A percentile compares a stretch with the other conserved stretches of the same genome.
These are phyloP conservation scores for Noctua fimbriata DNA, from an alignment of 2,888 invertebrate species.

Conservation along the genomic window DNA sequence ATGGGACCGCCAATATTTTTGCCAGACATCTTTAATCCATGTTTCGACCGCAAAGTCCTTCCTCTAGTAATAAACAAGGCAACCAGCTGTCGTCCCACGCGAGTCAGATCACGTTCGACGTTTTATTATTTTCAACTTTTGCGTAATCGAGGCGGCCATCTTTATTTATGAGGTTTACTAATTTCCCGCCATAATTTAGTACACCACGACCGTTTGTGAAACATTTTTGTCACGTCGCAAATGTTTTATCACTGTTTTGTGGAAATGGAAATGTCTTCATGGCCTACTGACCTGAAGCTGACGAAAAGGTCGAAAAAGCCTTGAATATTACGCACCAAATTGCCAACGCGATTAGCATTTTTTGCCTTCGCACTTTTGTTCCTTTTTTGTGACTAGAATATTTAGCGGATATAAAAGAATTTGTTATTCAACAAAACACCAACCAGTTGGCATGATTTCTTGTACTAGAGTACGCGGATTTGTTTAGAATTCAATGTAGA, in stretches of 20 bases:
- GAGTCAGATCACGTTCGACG: slow-evolving; percentile 49
- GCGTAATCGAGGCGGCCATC: slow-evolving; percentile 39
- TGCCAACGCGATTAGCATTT: slow-evolving; percentile 4
- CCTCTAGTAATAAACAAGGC: slow-evolving; percentile 23
- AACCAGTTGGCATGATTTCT: neutral
- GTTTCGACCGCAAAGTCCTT: slow-evolving; percentile 10
- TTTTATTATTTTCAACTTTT: slow-evolving; percentile 56
- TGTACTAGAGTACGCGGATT: neutral
- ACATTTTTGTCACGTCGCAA: slow-evolving; percentile 42
- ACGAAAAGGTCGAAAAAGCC: neutral
- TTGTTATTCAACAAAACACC: neutral
- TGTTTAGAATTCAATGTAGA: neutral
- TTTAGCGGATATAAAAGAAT: neutral
- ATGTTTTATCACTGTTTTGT: slow-evolving; percentile 3
- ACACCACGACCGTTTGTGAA: neutral
- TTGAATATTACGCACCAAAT: slow-evolving; percentile 21
- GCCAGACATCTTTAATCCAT: slow-evolving; percentile 16
- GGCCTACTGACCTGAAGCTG: slow-evolving; percentile 32
- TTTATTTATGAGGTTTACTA: slow-evolving; percentile 40
- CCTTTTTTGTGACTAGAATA: slow-evolving; percentile 5
- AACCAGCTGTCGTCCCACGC: slow-evolving; percentile 16
- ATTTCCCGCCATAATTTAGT: slow-evolving; percentile 23
- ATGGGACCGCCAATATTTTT: slow-evolving; percentile 17
- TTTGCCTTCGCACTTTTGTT: neutral
- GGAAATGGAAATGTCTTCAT: slow-evolving; percentile 32